Base-by-base conservation (phyloP, 2,888 invertebrate genomes). In the Fragum fragum region DNA sequence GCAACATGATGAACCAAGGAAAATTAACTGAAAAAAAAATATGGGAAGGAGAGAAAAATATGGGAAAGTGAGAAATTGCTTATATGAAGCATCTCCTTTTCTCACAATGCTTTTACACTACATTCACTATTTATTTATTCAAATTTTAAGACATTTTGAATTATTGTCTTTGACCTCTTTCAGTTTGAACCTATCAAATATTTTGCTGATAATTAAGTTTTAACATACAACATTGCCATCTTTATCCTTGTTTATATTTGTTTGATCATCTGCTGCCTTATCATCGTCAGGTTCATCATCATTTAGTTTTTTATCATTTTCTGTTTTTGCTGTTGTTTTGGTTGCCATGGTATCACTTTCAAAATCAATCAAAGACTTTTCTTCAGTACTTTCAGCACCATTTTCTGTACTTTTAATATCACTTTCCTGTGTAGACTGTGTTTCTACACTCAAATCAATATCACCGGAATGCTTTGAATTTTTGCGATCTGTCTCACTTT, bases 221-320 rank as follows among this genome's bases (percentile, higher is more conserved):
- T 69, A 75, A 39, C 75, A 75, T 9, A 75, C 75, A 69, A 68
- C 69, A 57, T 68, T 75, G 11, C 75, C 75, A 75, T 55, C 68
- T 52, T 57, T 18, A 21, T 76, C 57, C 52, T 36, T 57, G 16
- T 26, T 9, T 36, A 21, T 29, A 32, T 57, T 21, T 7, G n/a
- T 32, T 14, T 26, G 23, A 42, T 39, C 63, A n/a, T 52, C 32
- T 74, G 53, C n/a, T 36, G 23, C 32, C 1, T 18, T 39, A 18
- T 18, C 6, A 26, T 28, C 52, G 21, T 32, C 61, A 11, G 16
- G 23, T 18, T 29, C 53, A 32, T 6, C 18, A 0, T 55, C 57
- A 55, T 32, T 14, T 11, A 52, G n/a, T 29, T n/a, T 39, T 52
- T 63, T 39, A 52, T 47, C 36, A 55, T 32, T 47, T 2, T 47